These are phyloP conservation scores for Aleiodes sp. DNA, from an alignment of 1,140 invertebrate genomes.

Conservation along the genomic window DNA sequence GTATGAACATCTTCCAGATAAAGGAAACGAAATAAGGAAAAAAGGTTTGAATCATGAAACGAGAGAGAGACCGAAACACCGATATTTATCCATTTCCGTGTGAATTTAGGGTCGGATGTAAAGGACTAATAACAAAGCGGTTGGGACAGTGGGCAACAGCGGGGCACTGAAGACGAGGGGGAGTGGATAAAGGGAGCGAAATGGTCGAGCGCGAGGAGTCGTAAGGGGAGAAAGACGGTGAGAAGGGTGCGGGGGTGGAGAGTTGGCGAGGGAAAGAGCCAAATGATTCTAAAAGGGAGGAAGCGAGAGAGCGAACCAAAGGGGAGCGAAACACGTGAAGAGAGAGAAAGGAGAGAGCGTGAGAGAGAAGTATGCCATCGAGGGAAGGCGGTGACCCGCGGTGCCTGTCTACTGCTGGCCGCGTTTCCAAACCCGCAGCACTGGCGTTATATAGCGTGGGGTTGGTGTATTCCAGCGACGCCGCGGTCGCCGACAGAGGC, in stretches of 20 bases:
- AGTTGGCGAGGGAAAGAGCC: conserved; percentile 18
- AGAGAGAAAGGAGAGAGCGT: no score
- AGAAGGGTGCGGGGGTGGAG: neutral
- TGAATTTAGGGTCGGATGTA: conserved; percentile 47
- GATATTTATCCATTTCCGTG: conserved; percentile 31
- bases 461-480: neutral
- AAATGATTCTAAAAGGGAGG: neutral
- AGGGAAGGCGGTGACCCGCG: conserved; percentile 55
- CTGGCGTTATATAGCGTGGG: conserved; percentile 42
- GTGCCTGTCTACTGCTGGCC: conserved; percentile 53
- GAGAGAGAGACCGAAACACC: no score
- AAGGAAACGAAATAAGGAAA: no score
- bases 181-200: conserved; percentile 1
- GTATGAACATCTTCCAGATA: no score
- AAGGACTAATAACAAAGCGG: conserved; percentile 49
- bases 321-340: no score
- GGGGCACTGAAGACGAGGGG: neutral
- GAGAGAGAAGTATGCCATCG: no score
- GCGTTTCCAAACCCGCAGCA: conserved; percentile 49
- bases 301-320: no score
- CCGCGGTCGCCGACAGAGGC: conserved; percentile 33
- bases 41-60: no score
- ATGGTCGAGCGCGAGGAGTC: neutral
- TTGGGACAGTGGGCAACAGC: neutral
- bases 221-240: conserved; percentile 12